phyloP scores from a whole-genome alignment of 2,113 vertebrate genomes.

The Meleagris gallopavo region DNA sequence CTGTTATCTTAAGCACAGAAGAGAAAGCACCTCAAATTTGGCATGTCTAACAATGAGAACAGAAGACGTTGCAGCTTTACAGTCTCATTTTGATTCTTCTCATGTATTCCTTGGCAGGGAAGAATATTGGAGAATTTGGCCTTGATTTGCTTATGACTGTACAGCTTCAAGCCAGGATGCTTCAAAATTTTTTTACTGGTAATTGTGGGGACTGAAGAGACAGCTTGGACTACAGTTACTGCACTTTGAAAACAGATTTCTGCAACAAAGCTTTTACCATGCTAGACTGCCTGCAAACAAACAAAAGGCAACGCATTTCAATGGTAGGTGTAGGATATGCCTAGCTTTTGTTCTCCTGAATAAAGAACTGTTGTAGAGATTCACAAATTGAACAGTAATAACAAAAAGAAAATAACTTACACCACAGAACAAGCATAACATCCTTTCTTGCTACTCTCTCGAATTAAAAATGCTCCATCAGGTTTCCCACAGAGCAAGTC shows the following conservation, averaged over 20 bases:
- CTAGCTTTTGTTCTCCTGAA: conserved; percentile 12
- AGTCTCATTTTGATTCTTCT: background rate
- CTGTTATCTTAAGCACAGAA: background rate
- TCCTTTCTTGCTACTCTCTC: conserved; percentile 96
- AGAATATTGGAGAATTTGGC: background rate
- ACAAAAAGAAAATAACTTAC: conserved; percentile 83
- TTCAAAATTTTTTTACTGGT: background rate
- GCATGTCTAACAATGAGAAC: background rate
- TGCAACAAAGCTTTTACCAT: background rate
- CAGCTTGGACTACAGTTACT: background rate
- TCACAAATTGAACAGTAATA: background rate
- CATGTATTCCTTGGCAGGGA: background rate
- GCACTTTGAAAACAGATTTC: background rate
- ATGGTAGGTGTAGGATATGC: background rate
- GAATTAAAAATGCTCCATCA: conserved; percentile 94
- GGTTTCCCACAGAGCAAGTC: conserved; percentile 92
- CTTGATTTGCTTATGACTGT: background rate
- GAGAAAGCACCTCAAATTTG: background rate
- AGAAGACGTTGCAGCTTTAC: background rate
- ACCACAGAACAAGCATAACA: conserved; percentile 98
- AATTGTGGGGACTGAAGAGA: background rate
- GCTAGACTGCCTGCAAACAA: background rate
- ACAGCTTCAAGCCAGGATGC: background rate
- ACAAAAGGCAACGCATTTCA: background rate
- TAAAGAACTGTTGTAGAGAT: background rate